Conservation (phyloP, 2,888 invertebrate genomes). For the Oscheius sp. region DNA sequence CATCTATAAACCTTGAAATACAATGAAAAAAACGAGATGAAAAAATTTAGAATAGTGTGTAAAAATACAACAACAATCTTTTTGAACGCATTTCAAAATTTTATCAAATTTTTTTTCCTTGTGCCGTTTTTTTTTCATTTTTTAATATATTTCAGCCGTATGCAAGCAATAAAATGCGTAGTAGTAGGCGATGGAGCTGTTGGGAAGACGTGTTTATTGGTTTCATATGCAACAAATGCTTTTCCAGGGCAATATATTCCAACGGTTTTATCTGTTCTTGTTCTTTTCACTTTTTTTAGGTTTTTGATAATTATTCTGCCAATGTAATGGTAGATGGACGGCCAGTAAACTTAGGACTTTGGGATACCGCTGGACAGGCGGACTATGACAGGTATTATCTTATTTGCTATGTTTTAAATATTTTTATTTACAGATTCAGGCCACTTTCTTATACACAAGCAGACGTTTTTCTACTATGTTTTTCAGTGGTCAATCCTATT, state of each 20-base stretch:
- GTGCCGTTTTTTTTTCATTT: no score
- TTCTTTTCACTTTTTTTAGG: slow-evolving; percentile 71
- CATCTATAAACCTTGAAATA: background rate
- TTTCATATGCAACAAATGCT: slow-evolving; percentile 99
- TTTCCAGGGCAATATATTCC: slow-evolving; percentile 98
- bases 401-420: background rate
- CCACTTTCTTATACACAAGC: slow-evolving; percentile 60
- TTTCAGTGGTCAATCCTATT: slow-evolving; percentile 96
- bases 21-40: no score
- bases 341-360: slow-evolving; percentile 61
- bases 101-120: no score
- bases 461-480: slow-evolving; percentile 81
- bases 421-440: slow-evolving; percentile 44
- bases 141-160: no score
- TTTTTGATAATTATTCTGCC: slow-evolving; percentile 74
- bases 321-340: slow-evolving; percentile 70
- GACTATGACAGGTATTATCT: slow-evolving; percentile 50
- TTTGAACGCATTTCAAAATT: no score
- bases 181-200: slow-evolving; percentile 80
- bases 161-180: slow-evolving; percentile 97
- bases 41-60: no score
- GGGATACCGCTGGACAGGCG: slow-evolving; percentile 68
- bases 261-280: background rate
- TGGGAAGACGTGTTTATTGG: slow-evolving; percentile 87
- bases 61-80: no score